Percentiles rank a stretch among this genome's conserved stretches.
These are phyloP conservation scores for Gallinago nigripennis DNA, from an alignment of 2,797 vertebrate genomes.

Conservation along the genomic window DNA sequence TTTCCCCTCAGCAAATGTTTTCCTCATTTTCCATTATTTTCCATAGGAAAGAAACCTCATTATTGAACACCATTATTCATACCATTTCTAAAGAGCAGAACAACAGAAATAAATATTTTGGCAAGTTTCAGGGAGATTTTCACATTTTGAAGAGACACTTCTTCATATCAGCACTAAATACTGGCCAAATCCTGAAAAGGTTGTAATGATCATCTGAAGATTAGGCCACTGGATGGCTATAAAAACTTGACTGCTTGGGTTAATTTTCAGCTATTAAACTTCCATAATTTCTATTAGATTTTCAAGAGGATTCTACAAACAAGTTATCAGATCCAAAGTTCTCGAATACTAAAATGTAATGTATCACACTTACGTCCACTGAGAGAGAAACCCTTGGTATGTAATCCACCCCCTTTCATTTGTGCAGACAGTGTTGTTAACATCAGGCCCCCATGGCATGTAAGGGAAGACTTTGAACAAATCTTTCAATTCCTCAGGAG, in stretches of 20 bases:
- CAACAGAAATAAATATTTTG: not conserved
- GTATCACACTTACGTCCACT: constrained; percentile 92
- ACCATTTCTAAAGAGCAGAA: not conserved
- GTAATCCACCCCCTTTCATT: constrained; percentile 97
- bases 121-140: not conserved
- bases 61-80: not conserved
- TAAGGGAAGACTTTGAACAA: constrained; percentile 97
- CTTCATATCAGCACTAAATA: not conserved
- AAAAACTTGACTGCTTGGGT: not conserved
- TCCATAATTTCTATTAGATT: not conserved
- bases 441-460: constrained; percentile 97
- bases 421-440: constrained; percentile 95
- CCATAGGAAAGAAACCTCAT: not conserved
- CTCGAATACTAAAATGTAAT: not conserved
- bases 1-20: not conserved
- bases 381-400: constrained; percentile 96
- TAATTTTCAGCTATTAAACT: not conserved
- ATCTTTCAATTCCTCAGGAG: constrained; percentile 94
- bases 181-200: not conserved
- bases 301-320: not conserved
- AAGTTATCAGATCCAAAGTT: not conserved
- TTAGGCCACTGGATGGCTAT: not conserved
- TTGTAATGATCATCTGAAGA: not conserved
- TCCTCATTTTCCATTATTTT: not conserved
- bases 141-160: not conserved